Evolutionary conservation across 2,113 vertebrate genomes (phyloP).

Genomic region (Ranitomeya variabilis): DNA sequence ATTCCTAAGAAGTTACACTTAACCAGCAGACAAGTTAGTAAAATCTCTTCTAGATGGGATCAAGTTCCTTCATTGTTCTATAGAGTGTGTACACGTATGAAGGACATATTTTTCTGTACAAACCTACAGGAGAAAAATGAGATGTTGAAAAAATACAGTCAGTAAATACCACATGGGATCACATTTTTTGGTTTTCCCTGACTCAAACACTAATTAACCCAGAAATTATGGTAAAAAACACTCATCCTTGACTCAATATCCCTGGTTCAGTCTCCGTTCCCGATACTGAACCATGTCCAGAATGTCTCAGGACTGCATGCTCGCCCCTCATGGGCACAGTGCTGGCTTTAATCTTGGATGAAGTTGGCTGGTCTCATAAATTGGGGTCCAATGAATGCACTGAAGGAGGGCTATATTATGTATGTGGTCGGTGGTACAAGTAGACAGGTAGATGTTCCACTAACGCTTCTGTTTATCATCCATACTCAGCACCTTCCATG

Average conservation of each 20-base stretch:
- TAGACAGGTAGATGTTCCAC: too few species aligned
- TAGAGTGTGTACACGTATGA: neutral
- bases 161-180: neutral
- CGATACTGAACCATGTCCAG: neutral
- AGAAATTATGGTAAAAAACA: neutral
- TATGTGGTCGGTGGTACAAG: too few species aligned
- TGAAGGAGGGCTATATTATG: too few species aligned
- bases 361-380: too few species aligned
- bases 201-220: neutral
- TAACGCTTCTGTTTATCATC: too few species aligned
- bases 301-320: neutral
- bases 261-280: neutral
- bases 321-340: neutral
- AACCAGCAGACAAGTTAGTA: neutral
- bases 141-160: neutral
- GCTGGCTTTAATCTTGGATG: too few species aligned
- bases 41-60: conserved; percentile 9
- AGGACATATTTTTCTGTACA: neutral
- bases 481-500: too few species aligned
- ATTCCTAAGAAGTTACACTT: neutral
- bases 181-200: neutral
- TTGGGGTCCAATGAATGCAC: too few species aligned
- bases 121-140: neutral
- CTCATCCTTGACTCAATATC: neutral
- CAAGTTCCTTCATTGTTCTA: neutral